phyloP scores from a whole-genome alignment of 2,888 invertebrate species.

The Microctonus aethiopoides region DNA sequence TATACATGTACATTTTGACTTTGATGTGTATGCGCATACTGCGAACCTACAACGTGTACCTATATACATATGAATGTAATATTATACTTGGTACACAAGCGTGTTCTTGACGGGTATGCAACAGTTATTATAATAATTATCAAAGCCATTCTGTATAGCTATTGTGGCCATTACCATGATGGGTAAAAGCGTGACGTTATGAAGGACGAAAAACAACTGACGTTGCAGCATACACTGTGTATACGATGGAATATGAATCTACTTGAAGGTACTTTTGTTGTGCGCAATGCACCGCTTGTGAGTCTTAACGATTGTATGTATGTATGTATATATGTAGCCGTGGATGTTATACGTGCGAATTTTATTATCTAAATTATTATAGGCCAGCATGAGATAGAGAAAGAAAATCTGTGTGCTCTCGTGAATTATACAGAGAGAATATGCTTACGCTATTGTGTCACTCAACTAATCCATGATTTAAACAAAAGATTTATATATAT shows the following conservation, averaged over 20 bases:
- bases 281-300: constrained; percentile 2
- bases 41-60: neutral
- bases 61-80: constrained; percentile 13
- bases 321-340: neutral
- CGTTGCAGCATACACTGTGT: neutral
- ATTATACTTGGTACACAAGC: constrained; percentile 17
- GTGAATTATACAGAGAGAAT: no score
- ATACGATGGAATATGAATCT: neutral
- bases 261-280: constrained; percentile 20
- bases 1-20: constrained; percentile 45
- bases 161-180: constrained; percentile 46
- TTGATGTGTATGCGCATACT: neutral
- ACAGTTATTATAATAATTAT: constrained; percentile 61
- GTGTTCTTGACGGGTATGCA: constrained; percentile 16
- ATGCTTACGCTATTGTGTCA: neutral
- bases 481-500: no score
- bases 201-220: constrained; percentile 19
- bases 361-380: constrained; percentile 41
- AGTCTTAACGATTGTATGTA: no score
- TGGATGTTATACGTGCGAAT: constrained; percentile 40
- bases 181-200: constrained; percentile 18
- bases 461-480: neutral
- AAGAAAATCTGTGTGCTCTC: neutral
- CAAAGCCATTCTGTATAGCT: constrained; percentile 50
- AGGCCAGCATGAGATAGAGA: constrained; percentile 32